These are phyloP conservation scores for Drosophila borborema DNA, from an alignment of 2,888 invertebrate genomes.

Conservation along the genomic window DNA sequence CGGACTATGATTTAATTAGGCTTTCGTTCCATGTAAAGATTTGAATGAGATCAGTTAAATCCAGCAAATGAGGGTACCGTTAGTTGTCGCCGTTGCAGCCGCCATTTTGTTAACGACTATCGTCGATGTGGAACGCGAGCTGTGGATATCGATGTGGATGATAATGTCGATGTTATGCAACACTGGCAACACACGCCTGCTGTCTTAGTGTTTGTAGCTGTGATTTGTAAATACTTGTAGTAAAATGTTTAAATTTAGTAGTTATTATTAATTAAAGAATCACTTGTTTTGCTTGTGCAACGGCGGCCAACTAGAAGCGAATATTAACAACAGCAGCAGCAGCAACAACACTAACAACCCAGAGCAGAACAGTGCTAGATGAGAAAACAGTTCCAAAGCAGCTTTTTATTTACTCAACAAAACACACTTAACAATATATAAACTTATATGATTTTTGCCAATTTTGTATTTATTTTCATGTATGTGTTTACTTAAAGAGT, in stretches of 20 bases:
- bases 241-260: conserved; percentile 78
- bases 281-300: conserved; percentile 51
- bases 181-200: conserved; percentile 46
- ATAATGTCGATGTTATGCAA: conserved; percentile 54
- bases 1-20: conserved; percentile 48
- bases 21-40: conserved; percentile 9
- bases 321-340: conserved; percentile 13
- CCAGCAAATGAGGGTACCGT: conserved; percentile 11
- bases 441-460: conserved; percentile 54
- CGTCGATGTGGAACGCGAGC: neutral
- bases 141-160: neutral
- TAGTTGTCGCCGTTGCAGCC: conserved; percentile 27
- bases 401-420: conserved; percentile 56
- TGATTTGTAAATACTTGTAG: conserved; percentile 77
- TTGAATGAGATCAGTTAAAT: conserved; percentile 13
- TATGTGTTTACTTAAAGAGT: conserved; percentile 52
- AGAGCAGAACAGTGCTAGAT: conserved; percentile 13
- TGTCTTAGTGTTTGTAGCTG: conserved; percentile 74
- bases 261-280: conserved; percentile 65
- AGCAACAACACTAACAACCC: conserved; percentile 5
- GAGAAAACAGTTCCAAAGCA: conserved; percentile 47
- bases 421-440: conserved; percentile 20
- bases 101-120: conserved; percentile 20
- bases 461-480: conserved; percentile 72
- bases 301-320: conserved; percentile 32